Base-by-base conservation (phyloP, 2,888 invertebrate genomes). In the Erpobdella octoculata region DNA sequence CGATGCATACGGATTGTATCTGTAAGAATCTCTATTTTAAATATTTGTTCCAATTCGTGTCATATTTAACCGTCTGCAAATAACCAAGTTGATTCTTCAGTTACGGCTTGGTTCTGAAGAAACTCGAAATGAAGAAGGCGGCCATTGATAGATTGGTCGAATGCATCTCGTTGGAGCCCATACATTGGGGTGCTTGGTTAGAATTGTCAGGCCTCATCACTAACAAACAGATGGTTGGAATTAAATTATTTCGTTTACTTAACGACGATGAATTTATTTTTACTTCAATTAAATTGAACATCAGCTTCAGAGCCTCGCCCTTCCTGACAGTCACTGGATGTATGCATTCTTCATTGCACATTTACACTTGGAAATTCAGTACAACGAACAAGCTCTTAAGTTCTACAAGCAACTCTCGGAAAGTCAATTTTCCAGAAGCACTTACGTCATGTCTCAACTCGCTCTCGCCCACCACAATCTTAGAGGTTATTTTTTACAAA, bases 181-280 rank as follows among this genome's bases (percentile, higher is more conserved):
- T 91, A 79, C 87, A 94, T 73, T 98, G 97, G 97, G 90, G 92
- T 58, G 91, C 95, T 0, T 98, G 97, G 92, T 86, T 92, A 41
- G 95, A 96, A 82, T 85, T 98, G 18, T 90, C 93, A 0, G 88
- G 90, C 9, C 85, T 97, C 1, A 89, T 96, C 70, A 88, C 89
- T 74, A 91, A 91, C 78, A 89, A 89, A 82, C 90, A 91, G 78
- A 90, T 74, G 74, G 77, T 77, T 62, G 18, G 62, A 41, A 2
- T 31, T 28, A 21, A n/a, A 8, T 41, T 9, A 33, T 58, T 18
- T 33, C 8, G 18, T 18, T 21, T 33, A 5, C 25, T 21, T 70
- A 35, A 62, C 28, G 62, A 65, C 25, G 6, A 5, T 2, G n/a
- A n/a, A 37, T 36, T 1, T 1, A 65, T 12, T 25, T 31, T 65